These are phyloP conservation scores for Yponomeuta sedellus DNA, from an alignment of 2,888 invertebrate genomes.

Conservation along the genomic window DNA sequence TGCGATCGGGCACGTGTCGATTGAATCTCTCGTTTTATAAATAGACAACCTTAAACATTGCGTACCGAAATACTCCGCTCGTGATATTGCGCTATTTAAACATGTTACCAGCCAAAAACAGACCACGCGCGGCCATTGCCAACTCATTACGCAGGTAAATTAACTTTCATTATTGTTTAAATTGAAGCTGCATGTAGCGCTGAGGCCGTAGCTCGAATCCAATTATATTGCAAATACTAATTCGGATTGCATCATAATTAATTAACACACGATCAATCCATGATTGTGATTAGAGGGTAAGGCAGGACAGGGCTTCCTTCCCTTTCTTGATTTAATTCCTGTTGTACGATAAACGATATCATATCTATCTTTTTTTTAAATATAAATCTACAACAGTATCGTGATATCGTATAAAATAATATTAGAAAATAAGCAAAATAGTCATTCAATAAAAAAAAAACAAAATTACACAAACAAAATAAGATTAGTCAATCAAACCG, in stretches of 20 bases:
- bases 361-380: too few relatives aligned
- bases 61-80: slow-evolving; percentile 19
- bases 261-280: background rate
- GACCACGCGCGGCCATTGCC: slow-evolving; percentile 2
- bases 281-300: too few relatives aligned
- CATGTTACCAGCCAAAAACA: slow-evolving; percentile 8
- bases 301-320: too few relatives aligned
- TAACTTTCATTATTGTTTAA: slow-evolving; percentile 2
- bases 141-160: slow-evolving; percentile 3
- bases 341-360: too few relatives aligned
- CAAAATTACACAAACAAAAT: too few relatives aligned
- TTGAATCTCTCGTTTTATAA: slow-evolving; percentile 2
- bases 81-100: slow-evolving; percentile 12
- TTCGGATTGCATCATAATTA: background rate
- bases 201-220: background rate
- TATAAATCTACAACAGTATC: too few relatives aligned
- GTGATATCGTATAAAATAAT: too few relatives aligned
- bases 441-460: too few relatives aligned
- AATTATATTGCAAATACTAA: background rate
- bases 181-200: background rate
- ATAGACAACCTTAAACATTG: slow-evolving; percentile 50
- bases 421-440: too few relatives aligned
- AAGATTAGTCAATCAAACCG: too few relatives aligned
- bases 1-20: slow-evolving; percentile 5
- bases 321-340: too few relatives aligned